Base-by-base conservation (phyloP, 2,888 invertebrate genomes). In the Gymnocheta viridis region DNA sequence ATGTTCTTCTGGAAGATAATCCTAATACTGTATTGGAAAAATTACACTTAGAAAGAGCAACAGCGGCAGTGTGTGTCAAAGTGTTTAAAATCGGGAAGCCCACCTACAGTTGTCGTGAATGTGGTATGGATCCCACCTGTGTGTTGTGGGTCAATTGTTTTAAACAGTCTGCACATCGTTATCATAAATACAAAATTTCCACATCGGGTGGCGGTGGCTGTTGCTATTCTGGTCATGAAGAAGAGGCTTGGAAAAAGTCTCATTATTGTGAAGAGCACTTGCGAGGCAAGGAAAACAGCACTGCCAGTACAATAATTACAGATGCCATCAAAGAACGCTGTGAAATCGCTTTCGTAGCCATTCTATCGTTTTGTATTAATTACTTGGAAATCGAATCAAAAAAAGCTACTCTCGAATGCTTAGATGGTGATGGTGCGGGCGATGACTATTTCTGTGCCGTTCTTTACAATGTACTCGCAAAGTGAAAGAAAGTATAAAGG, bases 61-160 rank as follows among this genome's bases (percentile, higher is more conserved):
- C 96, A 9, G 95, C 96, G 6, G 95, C 96, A 14, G 95, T 99
- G 0, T 99, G 99, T 92, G 99, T 99, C 0, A 94, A 96, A 88
- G 98, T 99, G 32, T 99, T 99, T 92, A 98, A 98, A 92, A 95
- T 95, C 90, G 99, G 99, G 14, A 99, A 99, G 91, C 98, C 99
- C 2, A 99, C 98, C 0, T 99, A 99, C 92, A 97, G 97, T 88
- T 99, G 99, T 92, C 94, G 99, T 77, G 99, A 99, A 91, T 99
- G 99, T 91, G 98, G 96, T 92, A 96, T 98, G 94, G 99, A 99
- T 93, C 96, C 96, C 85, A 99, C 99, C 0, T 99, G 99, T 93
- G 99, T 99, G 19, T 93, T 99, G 24, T 99, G 99, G 92, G 97
- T 98, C 67, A 96, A 97, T 88, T 99, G 99, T 92, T 99, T 99